A percentile compares a stretch with the other conserved stretches of the same genome.
phyloP scores from a whole-genome alignment of 1,140 invertebrate genomes.

The Polypedilum pembai region DNA sequence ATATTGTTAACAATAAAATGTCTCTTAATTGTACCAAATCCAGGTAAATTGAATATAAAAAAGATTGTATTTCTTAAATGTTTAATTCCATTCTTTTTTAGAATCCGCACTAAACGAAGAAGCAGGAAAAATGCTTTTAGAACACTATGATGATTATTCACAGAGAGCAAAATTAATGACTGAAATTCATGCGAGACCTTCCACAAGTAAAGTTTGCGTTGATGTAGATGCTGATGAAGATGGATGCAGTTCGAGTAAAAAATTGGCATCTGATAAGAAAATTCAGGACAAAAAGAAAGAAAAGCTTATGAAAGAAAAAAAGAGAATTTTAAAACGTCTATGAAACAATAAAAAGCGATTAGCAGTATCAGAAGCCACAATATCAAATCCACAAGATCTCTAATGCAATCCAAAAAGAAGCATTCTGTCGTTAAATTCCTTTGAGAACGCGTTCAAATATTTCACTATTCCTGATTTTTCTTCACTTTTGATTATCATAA shows the following conservation, averaged over 20 bases:
- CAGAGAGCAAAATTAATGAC: conserved; percentile 88
- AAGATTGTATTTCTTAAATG: background rate
- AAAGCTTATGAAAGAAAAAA: conserved; percentile 75
- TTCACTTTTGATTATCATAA: too few relatives aligned
- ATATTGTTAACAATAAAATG: conserved; percentile 90
- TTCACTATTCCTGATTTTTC: too few relatives aligned
- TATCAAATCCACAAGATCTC: conserved; percentile 3
- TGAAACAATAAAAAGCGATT: conserved; percentile 46
- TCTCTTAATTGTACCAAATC: conserved; percentile 87
- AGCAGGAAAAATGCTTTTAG: conserved; percentile 81
- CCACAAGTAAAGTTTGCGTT: conserved; percentile 39
- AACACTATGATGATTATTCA: conserved; percentile 87
- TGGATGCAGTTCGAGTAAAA: conserved; percentile 68
- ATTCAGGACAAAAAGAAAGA: conserved; percentile 65
- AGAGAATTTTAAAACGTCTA: conserved; percentile 79
- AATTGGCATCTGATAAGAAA: conserved; percentile 75
- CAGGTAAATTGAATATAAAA: conserved; percentile 37
- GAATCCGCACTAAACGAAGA: conserved; percentile 92
- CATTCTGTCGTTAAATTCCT: background rate
- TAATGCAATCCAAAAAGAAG: conserved; percentile 2
- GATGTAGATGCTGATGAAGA: conserved; percentile 37
- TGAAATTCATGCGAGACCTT: conserved; percentile 75
- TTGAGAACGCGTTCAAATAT: background rate
- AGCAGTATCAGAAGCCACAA: background rate
- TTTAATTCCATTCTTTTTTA: background rate